Evolutionary conservation across 2,888 invertebrate species (phyloP).

Genomic region (Lordiphosa andalusiaca): DNA sequence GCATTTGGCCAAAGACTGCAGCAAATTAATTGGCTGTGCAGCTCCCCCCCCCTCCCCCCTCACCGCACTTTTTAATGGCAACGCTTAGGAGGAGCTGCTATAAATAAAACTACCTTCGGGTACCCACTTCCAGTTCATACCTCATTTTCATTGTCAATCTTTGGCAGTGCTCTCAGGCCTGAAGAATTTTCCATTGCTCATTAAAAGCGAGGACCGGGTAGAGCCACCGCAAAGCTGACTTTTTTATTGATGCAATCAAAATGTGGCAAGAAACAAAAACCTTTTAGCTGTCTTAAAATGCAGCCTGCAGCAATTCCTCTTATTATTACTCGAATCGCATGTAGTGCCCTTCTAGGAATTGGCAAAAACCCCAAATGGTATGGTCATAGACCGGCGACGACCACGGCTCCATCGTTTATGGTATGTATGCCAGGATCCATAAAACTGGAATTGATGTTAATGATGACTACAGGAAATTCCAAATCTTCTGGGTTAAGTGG

Average conservation of each 20-base stretch:
- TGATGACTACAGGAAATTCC: slow-evolving; percentile 59
- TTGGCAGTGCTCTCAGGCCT: slow-evolving; percentile 5
- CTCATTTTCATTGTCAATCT: slow-evolving; percentile 72
- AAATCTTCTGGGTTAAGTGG: slow-evolving; percentile 27
- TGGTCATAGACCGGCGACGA: slow-evolving; percentile 17
- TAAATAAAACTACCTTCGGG: slow-evolving; percentile 57
- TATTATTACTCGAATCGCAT: slow-evolving; percentile 36
- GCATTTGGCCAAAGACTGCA: slow-evolving; percentile 67
- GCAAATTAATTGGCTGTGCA: slow-evolving; percentile 69
- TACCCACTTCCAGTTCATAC: slow-evolving; percentile 37
- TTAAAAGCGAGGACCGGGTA: slow-evolving; percentile 49
- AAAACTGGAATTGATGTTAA: slow-evolving; percentile 57
- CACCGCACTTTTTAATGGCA: slow-evolving; percentile 59
- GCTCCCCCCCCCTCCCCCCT: slow-evolving; percentile 30
- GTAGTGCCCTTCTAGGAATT: slow-evolving; percentile 47
- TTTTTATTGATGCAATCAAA: slow-evolving; percentile 71
- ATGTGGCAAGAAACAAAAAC: slow-evolving; percentile 43
- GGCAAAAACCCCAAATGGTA: slow-evolving; percentile 50
- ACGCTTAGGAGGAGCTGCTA: slow-evolving; percentile 65
- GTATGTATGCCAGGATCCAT: slow-evolving; percentile 54
- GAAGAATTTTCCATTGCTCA: slow-evolving; percentile 60
- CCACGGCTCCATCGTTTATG: slow-evolving; percentile 1
- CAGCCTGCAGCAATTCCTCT: slow-evolving; percentile 61
- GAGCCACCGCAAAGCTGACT: slow-evolving; percentile 38
- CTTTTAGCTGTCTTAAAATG: slow-evolving; percentile 48